Evolutionary conservation across 1,140 invertebrate genomes (phyloP).

Genomic region (Bombus sylvicola): DNA sequence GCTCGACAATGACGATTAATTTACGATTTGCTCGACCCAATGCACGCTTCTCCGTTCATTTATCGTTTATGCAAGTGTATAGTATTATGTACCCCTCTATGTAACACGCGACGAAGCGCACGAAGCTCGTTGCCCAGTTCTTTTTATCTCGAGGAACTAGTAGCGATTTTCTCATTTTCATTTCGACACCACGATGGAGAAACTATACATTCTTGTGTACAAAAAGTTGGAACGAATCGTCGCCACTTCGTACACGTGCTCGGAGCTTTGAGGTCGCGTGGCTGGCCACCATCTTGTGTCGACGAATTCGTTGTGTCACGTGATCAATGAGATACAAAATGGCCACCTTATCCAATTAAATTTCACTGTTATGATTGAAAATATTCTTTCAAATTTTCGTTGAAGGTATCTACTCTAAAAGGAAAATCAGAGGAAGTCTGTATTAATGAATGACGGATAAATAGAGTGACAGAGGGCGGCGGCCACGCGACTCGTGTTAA

Average conservation of each 20-base stretch:
- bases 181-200: neutral
- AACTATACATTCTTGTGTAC: neutral
- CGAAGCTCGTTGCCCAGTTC: neutral
- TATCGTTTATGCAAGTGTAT: conserved; percentile 7
- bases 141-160: neutral
- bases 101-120: conserved; percentile 32
- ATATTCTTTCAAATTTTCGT: neutral
- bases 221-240: neutral
- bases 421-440: too few relatives aligned
- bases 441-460: neutral
- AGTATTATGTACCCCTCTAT: too few relatives aligned
- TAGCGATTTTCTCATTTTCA: too few relatives aligned
- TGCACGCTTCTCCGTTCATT: neutral
- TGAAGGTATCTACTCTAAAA: neutral
- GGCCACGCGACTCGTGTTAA: neutral
- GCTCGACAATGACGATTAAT: conserved; percentile 39
- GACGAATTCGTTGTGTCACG: neutral
- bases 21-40: conserved; percentile 21
- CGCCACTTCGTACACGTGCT: neutral
- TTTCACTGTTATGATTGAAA: neutral
- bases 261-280: neutral
- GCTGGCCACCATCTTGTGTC: neutral
- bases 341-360: neutral
- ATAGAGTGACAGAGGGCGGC: neutral
- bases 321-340: neutral